A percentile compares a stretch with the other conserved stretches of the same genome.
Conservation (phyloP, 1,140 invertebrate species). For the Hylyphantes graminicola region DNA sequence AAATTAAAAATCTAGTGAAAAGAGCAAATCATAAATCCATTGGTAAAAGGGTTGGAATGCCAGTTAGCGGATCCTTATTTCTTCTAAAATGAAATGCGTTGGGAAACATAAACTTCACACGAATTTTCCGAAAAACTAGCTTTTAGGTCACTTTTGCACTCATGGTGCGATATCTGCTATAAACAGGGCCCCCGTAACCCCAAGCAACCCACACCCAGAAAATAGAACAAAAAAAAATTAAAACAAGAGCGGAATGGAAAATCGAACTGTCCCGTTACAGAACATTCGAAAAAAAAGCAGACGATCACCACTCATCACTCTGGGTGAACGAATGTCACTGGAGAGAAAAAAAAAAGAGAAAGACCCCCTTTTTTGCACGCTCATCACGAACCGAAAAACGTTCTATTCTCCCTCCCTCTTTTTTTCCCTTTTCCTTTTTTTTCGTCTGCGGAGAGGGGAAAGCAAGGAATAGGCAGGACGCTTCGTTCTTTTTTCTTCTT, state of each 20-base stretch:
- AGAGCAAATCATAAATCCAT: too few species aligned
- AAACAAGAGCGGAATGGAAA: not conserved
- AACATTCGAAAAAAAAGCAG: slow-evolving; percentile 2
- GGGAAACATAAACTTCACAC: too few species aligned
- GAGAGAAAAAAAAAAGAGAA: not conserved
- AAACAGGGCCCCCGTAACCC: too few species aligned
- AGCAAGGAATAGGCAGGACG: slow-evolving; percentile 36
- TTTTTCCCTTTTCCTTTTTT: slow-evolving; percentile 2
- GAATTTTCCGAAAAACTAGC: too few species aligned
- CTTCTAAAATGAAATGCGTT: too few species aligned
- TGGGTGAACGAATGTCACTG: slow-evolving; percentile 30
- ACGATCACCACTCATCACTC: slow-evolving; percentile 39
- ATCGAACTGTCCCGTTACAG: not conserved
- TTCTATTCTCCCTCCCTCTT: not conserved
- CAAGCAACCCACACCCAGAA: too few species aligned
- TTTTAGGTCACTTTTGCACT: too few species aligned
- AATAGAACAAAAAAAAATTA: too few species aligned
- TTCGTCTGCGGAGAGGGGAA: not conserved
- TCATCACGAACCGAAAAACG: slow-evolving; percentile 5
- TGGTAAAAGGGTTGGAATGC: too few species aligned
- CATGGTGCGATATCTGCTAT: too few species aligned
- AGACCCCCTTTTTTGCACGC: slow-evolving; percentile 27
- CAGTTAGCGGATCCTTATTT: too few species aligned
- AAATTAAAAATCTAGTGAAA: too few species aligned
- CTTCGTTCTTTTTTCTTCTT: slow-evolving; percentile 22